Conservation (phyloP, 2,888 invertebrate genomes). For the Drosophila nigricruria region DNA sequence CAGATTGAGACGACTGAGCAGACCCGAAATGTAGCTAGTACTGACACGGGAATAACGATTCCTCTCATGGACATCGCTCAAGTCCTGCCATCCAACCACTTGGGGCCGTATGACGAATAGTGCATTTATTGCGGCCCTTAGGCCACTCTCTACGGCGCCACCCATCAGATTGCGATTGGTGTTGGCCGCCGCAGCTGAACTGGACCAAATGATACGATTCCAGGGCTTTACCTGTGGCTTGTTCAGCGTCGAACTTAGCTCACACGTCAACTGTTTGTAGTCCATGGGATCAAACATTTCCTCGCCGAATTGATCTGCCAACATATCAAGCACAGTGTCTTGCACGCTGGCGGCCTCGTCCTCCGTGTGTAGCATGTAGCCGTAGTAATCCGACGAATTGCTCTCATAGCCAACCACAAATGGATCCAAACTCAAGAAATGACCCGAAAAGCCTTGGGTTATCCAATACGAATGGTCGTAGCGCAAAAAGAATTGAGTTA, state of each 20-base stretch:
- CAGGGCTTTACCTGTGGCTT: constrained; percentile 79
- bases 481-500: constrained; percentile 75
- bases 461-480: constrained; percentile 81
- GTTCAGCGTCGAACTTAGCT: constrained; percentile 58
- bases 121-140: constrained; percentile 82
- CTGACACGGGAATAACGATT: constrained; percentile 28
- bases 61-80: constrained; percentile 74
- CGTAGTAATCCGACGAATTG: constrained; percentile 60
- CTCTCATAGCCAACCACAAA: constrained; percentile 74
- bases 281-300: constrained; percentile 74
- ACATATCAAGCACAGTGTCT: constrained; percentile 59
- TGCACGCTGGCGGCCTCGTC: constrained; percentile 53
- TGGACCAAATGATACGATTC: constrained; percentile 83
- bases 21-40: constrained; percentile 39
- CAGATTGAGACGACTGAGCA: constrained; percentile 80
- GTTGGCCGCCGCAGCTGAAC: constrained; percentile 79
- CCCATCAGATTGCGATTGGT: constrained; percentile 82
- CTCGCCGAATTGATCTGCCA: constrained; percentile 73
- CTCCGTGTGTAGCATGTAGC: constrained; percentile 74
- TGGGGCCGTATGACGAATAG: constrained; percentile 82
- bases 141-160: constrained; percentile 84
- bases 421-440: constrained; percentile 66
- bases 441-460: constrained; percentile 76
- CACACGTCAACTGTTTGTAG: constrained; percentile 67
- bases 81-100: constrained; percentile 81